phyloP scores from a whole-genome alignment of 2,888 invertebrate species.

The Boloria selene region DNA sequence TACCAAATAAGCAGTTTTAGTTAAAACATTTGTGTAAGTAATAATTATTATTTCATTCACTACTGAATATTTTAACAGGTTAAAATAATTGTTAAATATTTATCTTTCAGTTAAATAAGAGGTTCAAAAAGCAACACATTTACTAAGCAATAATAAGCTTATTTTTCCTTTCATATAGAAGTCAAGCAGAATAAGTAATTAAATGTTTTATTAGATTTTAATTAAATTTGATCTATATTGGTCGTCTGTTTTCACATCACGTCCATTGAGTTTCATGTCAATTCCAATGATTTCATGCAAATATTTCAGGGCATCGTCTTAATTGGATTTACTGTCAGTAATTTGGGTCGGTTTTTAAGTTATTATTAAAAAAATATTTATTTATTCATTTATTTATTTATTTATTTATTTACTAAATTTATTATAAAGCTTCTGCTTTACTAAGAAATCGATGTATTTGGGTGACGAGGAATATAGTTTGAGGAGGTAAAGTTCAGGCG shows the following conservation, averaged over 20 bases:
- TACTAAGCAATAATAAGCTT: not conserved
- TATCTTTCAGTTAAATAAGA: not conserved
- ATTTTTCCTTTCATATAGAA: not conserved
- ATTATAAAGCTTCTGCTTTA: too few relatives aligned
- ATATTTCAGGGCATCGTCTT: slow-evolving; percentile 7
- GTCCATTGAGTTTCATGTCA: slow-evolving; percentile 36
- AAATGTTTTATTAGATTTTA: slow-evolving; percentile 2
- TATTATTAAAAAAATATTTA: too few relatives aligned
- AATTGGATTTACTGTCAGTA: slow-evolving; percentile 3
- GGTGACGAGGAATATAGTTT: too few relatives aligned
- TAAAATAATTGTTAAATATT: too few relatives aligned
- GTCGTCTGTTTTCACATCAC: slow-evolving; percentile 11
- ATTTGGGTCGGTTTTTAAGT: not conserved
- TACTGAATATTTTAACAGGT: too few relatives aligned
- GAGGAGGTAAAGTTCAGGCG: too few relatives aligned
- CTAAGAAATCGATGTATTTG: too few relatives aligned
- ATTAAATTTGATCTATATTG: slow-evolving; percentile 7
- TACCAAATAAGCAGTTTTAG: too few relatives aligned
- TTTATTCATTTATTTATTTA: too few relatives aligned
- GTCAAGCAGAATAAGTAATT: not conserved
- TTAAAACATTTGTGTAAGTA: too few relatives aligned
- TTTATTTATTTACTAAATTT: too few relatives aligned
- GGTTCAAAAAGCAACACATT: not conserved
- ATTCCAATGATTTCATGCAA: slow-evolving; percentile 15
- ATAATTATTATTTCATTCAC: too few relatives aligned